Evolutionary conservation across 2,888 invertebrate genomes (phyloP), one percentile per base, ranked within the genome.

Genomic region (Tachina lurida): DNA sequence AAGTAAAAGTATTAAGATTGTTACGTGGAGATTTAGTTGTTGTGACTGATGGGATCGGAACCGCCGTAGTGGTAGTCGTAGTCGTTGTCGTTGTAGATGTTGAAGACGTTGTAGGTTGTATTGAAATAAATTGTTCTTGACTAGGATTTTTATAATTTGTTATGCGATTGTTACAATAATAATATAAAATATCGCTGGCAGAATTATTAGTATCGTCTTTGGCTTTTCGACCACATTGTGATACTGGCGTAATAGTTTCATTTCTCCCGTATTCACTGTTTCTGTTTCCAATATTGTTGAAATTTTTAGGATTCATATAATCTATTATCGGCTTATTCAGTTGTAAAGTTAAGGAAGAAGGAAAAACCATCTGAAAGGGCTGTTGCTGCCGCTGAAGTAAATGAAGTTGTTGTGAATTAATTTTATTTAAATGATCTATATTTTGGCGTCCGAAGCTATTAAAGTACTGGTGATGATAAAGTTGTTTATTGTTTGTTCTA

Each of bases 121-220:
- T 49, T 10, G 47, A 65, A 1, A 78, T 41, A 10, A 65, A 17
- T 49, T 74, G 62, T 62, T 65, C 60, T 17, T 65, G 75, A 19
- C 62, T 60, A 10, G 82, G 78, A 68, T 86, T 76, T 76, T 79
- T 75, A 67, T 67, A 71, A 41, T 83, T 68, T 52, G 75, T 67
- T 65, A 86, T 76, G 4, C 83, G 77, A 73, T 78, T 76, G 49
- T 83, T 80, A 22, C 86, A 86, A 67, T 75, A 83, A 68, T 86
- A 83, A 39, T 78, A 84, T 22, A 73, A 54, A 52, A 78, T 39
- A 83, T 75, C 73, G 10, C 65, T 83, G 5, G 45, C 75, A 31
- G 52, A 73, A 47, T 67, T 73, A 58, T 22, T 60, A 12, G 62
- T 19, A 47, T 79, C 79, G 12, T 79, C 65, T 19, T 13, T 43